phyloP scores from a whole-genome alignment of 2,113 vertebrate genomes.

The Lipophrys pholis region DNA sequence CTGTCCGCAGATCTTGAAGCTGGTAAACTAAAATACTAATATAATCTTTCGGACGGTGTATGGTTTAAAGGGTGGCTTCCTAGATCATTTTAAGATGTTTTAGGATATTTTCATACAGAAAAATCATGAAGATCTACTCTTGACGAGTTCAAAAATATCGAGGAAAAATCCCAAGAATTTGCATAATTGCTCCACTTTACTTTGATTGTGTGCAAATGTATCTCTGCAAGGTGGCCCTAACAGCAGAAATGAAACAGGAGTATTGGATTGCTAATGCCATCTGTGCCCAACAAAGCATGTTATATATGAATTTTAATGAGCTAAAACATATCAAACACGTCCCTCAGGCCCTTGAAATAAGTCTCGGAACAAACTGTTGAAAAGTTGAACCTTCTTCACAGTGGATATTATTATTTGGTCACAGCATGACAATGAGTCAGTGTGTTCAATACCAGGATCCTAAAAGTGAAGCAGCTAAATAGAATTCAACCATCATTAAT shows the following conservation, averaged over 20 bases:
- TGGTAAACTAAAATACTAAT: too few species aligned
- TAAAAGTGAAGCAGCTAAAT: conserved; percentile 10
- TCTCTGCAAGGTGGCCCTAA: not conserved
- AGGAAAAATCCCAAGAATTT: too few species aligned
- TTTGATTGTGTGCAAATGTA: not conserved
- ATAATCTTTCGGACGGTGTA: too few species aligned
- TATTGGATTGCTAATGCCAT: not conserved
- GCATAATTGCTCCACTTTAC: not conserved
- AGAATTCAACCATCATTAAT: conserved; percentile 17
- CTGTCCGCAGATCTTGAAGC: too few species aligned
- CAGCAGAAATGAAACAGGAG: not conserved
- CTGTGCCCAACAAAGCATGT: not conserved
- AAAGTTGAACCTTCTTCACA: not conserved
- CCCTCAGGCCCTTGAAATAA: not conserved
- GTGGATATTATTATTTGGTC: conserved; percentile 1
- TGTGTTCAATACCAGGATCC: not conserved
- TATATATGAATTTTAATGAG: not conserved
- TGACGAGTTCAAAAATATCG: too few species aligned
- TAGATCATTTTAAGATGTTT: too few species aligned
- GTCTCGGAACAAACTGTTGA: not conserved
- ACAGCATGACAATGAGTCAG: conserved; percentile 13
- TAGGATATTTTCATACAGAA: too few species aligned
- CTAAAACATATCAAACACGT: not conserved
- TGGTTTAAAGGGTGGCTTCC: too few species aligned
- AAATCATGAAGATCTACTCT: too few species aligned